phyloP scores from a whole-genome alignment of 2,888 invertebrate genomes.

The Spodoptera littoralis region DNA sequence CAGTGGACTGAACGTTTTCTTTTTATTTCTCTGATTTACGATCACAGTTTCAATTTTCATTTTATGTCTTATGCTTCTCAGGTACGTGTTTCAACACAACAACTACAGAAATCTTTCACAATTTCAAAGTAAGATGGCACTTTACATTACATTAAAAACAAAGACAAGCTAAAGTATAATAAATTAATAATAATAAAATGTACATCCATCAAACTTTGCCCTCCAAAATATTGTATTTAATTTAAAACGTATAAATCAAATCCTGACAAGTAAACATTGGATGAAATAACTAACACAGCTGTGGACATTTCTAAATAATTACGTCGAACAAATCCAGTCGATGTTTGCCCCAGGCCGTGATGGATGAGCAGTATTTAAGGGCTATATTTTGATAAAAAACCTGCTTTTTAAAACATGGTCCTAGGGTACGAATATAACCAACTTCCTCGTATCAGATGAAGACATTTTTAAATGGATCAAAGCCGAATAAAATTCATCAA shows the following conservation, averaged over 20 bases:
- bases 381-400: background rate
- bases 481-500: no score
- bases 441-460: background rate
- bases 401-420: background rate
- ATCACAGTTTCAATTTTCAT: no score
- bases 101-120: no score
- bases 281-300: conserved; percentile 34
- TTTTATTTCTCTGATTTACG: no score
- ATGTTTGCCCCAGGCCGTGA: conserved; percentile 31
- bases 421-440: background rate
- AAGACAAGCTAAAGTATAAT: no score
- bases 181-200: no score
- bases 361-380: conserved; percentile 44
- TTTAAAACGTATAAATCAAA: conserved; percentile 40
- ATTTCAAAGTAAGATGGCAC: no score
- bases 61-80: no score
- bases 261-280: conserved; percentile 34
- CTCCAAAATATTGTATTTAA: conserved; percentile 10
- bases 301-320: conserved; percentile 46
- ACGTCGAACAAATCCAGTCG: conserved; percentile 27
- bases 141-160: no score
- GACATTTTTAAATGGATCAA: background rate
- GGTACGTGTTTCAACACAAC: no score
- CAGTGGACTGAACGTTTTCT: no score
- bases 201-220: background rate